Evolutionary conservation across 92 coral and sea anemone species (phyloP), one percentile per base, ranked within the genome.

Genomic region (Palythoa grandiflora): DNA sequence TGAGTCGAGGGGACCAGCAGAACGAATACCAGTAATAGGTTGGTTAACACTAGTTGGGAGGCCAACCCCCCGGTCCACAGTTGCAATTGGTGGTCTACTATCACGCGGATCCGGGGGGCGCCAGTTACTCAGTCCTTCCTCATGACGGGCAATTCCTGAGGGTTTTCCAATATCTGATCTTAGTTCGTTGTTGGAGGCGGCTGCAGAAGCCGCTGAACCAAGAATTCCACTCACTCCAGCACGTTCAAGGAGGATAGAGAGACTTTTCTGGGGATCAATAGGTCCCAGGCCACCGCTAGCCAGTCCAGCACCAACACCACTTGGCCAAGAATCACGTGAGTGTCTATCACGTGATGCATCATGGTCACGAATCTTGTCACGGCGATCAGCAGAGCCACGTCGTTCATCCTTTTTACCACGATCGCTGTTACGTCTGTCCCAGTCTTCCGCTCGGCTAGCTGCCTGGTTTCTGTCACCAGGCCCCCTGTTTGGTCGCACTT

Each of bases 171-270:
- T 87, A 57, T 93, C 92, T 68, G 93, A 72, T 60, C 95, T 91
- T 14, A 87, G 89, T 9, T 88, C 91, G 60, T 75, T 83, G 78
- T 80, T 91, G 6, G 86, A 68, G 5, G 48, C 86, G 36, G 87
- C 92, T 68, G 92, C 91, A 4, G 76, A 87, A 10, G 92, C 85
- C 2, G 91, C 88, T 16, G 91, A 88, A 5, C 99, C 99, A 11
- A 97, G 94, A 72, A 97, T 93, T 12, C 98, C 98, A 79, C 99
- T 93, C 76, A 97, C 99, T 2, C 99, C 99, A 40, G 99, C 99
- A 35, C 99, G 97, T 83, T 97, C 98, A 20, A 97, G 90, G 76
- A 97, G 91, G 59, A 97, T 94, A 21, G 94, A 92, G 91, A 97
- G 91, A 75, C 98, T 96, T 70, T 97, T 97, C 94, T 97, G 99